Evolutionary conservation across 2,797 vertebrate genomes (phyloP).

Genomic region (Smutsia gigantea): DNA sequence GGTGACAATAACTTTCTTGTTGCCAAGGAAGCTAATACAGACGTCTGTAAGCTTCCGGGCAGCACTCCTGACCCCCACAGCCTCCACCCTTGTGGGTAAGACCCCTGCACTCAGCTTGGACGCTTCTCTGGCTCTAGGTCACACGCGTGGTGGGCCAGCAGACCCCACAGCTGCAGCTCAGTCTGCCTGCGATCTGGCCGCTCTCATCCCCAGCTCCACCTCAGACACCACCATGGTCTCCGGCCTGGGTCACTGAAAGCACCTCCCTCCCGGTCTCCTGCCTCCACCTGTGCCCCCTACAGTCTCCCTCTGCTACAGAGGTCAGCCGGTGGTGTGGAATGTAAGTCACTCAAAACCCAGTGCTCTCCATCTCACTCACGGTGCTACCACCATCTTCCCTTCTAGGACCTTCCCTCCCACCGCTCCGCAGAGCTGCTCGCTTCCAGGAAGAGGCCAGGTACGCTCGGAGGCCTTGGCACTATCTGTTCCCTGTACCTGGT

Average conservation of each 20-base stretch:
- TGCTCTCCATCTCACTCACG: fast-evolving
- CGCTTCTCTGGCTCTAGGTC: background rate
- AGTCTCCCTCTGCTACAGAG: background rate
- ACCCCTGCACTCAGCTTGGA: background rate
- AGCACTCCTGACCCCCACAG: background rate
- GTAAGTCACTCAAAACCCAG: background rate
- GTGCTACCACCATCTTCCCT: background rate
- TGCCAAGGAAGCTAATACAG: background rate
- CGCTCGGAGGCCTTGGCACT: background rate
- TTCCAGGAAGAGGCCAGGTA: background rate
- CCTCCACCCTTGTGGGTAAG: background rate
- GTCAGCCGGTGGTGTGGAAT: too few relatives aligned
- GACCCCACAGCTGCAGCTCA: fast-evolving
- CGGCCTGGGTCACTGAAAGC: fast-evolving
- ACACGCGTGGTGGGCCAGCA: background rate
- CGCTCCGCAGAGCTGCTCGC: background rate
- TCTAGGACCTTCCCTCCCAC: background rate
- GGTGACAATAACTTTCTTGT: too few relatives aligned
- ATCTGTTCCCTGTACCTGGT: background rate
- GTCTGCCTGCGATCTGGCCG: fast-evolving
- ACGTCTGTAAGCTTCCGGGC: background rate
- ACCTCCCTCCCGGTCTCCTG: background rate
- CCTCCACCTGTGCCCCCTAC: too few relatives aligned
- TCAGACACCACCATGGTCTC: background rate
- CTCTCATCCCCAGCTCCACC: background rate